These are phyloP conservation scores for Endotricha flammealis DNA, from an alignment of 2,888 invertebrate species.

Conservation along the genomic window DNA sequence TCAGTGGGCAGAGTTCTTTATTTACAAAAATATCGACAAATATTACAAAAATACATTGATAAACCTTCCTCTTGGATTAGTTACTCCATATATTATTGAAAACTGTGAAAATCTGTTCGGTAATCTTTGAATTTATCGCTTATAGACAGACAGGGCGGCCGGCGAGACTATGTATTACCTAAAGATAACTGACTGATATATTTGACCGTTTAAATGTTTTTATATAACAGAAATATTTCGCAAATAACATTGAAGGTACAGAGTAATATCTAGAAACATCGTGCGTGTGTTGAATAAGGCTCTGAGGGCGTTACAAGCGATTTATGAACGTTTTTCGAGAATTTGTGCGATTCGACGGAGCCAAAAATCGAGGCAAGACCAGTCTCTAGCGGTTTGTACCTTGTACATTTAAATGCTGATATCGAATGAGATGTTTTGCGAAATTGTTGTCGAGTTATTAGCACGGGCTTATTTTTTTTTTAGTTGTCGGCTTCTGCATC, in stretches of 20 bases:
- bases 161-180: too few species aligned
- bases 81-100: too few species aligned
- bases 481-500: neutral
- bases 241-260: conserved; percentile 6
- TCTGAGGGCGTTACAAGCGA: conserved; percentile 2
- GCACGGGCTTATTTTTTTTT: neutral
- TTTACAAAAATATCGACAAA: too few species aligned
- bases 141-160: too few species aligned
- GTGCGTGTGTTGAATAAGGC: conserved; percentile 8
- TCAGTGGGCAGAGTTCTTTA: too few species aligned
- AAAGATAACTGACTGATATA: too few species aligned
- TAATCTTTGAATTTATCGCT: too few species aligned
- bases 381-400: neutral
- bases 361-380: neutral
- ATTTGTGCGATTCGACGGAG: conserved; percentile 1
- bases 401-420: neutral
- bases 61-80: too few species aligned
- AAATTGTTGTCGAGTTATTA: conserved; percentile 4
- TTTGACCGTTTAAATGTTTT: too few species aligned
- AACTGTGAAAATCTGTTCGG: too few species aligned
- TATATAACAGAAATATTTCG: conserved; percentile 4
- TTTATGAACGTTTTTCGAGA: conserved; percentile 3
- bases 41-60: too few species aligned
- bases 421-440: neutral
- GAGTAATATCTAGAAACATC: conserved; percentile 3